Base-by-base conservation (phyloP, 2,113 vertebrate genomes). In the Pachyramphus minor region DNA sequence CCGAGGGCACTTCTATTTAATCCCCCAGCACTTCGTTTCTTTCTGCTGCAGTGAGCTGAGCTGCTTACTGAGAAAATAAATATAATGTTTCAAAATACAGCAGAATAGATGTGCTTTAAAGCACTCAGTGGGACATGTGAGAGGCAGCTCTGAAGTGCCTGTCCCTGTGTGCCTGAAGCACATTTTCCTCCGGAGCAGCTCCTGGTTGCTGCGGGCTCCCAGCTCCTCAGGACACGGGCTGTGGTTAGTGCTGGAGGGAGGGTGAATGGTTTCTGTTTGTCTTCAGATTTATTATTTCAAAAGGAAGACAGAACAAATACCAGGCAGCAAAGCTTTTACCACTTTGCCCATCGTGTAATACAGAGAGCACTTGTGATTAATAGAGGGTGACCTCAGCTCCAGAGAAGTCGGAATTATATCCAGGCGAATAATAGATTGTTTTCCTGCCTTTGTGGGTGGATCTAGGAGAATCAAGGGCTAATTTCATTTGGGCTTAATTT, bases 271-370 rank as follows among this genome's bases (percentile, higher is more conserved):
- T 89, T 87, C 88, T 93, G 37, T 84, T 91, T 84, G 21, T 74
- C 78, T 84, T 71, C 13, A 64, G 44, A n/a, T 28, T 91, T 84
- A 59, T 16, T 62, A 1, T 87, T 92, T 74, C 25, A 8, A 63
- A 74, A 81, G 47, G 79, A 89, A 69, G 87, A 23, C 47, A 76
- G 68, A 84, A 71, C 37, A 84, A 96, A 74, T 78, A 44, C 15
- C 60, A 27, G 55, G 22, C 80, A 83, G 69, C 68, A 87, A 71
- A 89, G 91, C 84, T 94, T 74, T 94, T 84, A 84, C 87, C 68
- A 92, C 67, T 79, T 68, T 52, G 49, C 67, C 47, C 1, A 3
- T n/a, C 89, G 80, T 49, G 35, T 53, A 71, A 58, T 13, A 50
- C 60, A 81, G 55, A 62, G 77, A 42, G 37, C 8, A 2, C 52